phyloP scores from a whole-genome alignment of 1,140 invertebrate genomes.

The Bombus breviceps region DNA sequence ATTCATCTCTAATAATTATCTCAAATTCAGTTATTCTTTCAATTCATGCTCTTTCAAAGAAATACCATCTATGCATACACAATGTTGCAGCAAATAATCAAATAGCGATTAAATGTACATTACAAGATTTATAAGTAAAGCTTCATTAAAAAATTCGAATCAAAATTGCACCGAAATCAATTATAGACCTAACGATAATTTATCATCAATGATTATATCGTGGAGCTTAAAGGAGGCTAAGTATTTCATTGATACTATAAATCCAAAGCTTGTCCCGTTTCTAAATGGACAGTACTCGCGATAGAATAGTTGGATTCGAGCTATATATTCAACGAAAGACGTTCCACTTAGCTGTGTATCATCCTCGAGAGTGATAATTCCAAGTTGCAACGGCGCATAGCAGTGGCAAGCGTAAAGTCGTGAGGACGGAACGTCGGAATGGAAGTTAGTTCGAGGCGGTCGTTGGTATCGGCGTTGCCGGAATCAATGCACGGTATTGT shows the following conservation, averaged over 20 bases:
- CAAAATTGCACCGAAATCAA: too few species aligned
- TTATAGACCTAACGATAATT: too few species aligned
- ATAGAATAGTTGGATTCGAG: not conserved
- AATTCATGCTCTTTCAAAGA: not conserved
- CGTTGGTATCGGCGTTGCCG: conserved; percentile 38
- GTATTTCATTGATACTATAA: not conserved
- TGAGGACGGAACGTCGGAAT: conserved; percentile 8
- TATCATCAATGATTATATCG: not conserved
- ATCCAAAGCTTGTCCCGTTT: not conserved
- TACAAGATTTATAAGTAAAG: too few species aligned
- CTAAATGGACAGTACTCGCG: not conserved
- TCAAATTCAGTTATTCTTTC: not conserved
- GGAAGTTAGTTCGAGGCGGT: conserved; percentile 13
- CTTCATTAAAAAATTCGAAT: too few species aligned
- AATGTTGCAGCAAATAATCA: too few species aligned
- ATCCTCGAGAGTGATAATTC: not conserved
- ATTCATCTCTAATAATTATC: too few species aligned
- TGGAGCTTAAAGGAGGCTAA: too few species aligned
- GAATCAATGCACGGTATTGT: conserved; percentile 30
- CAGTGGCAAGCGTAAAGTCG: conserved; percentile 1
- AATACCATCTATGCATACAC: too few species aligned
- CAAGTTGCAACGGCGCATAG: not conserved
- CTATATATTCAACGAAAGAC: conserved; percentile 5
- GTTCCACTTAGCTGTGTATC: conserved; percentile 21
- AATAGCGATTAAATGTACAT: too few species aligned